A percentile compares a stretch with the other conserved stretches of the same genome.
These are phyloP conservation scores for Marronus borbonicus DNA, from an alignment of 2,888 invertebrate species.

Conservation along the genomic window DNA sequence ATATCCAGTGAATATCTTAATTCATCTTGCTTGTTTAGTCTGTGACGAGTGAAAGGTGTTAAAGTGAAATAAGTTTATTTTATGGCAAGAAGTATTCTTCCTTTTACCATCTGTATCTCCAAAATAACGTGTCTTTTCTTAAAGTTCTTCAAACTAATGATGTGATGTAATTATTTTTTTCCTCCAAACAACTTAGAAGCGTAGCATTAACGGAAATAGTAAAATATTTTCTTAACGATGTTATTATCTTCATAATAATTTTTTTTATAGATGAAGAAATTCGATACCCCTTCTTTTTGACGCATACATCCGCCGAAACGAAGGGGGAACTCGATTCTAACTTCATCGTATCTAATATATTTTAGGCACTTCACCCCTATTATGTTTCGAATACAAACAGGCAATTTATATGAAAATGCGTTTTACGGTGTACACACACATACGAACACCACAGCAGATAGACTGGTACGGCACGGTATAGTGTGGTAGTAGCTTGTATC, in stretches of 20 bases:
- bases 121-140: no score
- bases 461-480: not conserved
- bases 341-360: constrained; percentile 2
- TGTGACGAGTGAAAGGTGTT: no score
- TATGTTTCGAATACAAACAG: constrained; percentile 36
- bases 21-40: no score
- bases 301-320: constrained; percentile 6
- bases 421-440: not conserved
- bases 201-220: not conserved
- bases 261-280: not conserved
- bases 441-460: not conserved
- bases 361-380: constrained; percentile 17
- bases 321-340: not conserved
- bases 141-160: no score
- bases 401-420: constrained; percentile 41
- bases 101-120: no score
- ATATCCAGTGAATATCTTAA: no score
- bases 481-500: not conserved
- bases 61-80: no score
- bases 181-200: not conserved
- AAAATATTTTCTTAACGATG: not conserved
- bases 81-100: no score
- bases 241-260: constrained; percentile 5
- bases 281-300: not conserved
- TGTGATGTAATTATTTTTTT: no score